Evolutionary conservation across 30 jellyfish, hydroid and myxozoan species (phyloP), one percentile per base, ranked within the genome.

Genomic region (Aurelia sp.): DNA sequence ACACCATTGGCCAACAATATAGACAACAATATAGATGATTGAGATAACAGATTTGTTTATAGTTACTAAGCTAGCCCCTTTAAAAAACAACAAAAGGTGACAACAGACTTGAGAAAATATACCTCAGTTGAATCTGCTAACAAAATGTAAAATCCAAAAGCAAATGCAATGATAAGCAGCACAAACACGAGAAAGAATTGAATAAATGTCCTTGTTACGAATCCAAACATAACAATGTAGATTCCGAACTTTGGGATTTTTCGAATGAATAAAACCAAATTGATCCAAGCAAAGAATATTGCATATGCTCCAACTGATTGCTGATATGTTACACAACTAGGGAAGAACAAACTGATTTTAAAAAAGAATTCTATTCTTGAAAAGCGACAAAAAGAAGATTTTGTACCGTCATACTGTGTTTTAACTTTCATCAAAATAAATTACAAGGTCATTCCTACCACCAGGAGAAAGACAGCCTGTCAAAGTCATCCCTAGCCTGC

Each of bases 241-340:
- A 92, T 92, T 13, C 98, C 98, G 41, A 92, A 86, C 79, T 70
- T 82, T 59, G 98, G 98, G 65, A 92, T 73, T 62, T 92, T 92
- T 13, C 92, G 87, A 19, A 92, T 76, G 76, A 92, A 92, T 37
- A 92, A 37, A 11, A 92, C 88, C 67, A 92, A 65, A 57, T 86
- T 92, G 30, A 86, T 76, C 98, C 98, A 92, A 6, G 98, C 77
- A 1, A 92, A 85, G 71, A 92, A 92, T 16, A 92, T 58, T 20
- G 96, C 92, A n/a, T 80, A 66, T 18, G 98, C 77, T 13, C 98
- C 98, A 86, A 78, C 53, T 17, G 92, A 70, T 68, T 92, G 92
- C 60, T 92, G 98, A 57, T 92, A 92, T 3, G 67, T 58, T 30
- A 91, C 89, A 40, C 98, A 92, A 23, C 98, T 92, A 53, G 22